Evolutionary conservation across 2,888 invertebrate species (phyloP).

Genomic region (Notodonta dromedarius): DNA sequence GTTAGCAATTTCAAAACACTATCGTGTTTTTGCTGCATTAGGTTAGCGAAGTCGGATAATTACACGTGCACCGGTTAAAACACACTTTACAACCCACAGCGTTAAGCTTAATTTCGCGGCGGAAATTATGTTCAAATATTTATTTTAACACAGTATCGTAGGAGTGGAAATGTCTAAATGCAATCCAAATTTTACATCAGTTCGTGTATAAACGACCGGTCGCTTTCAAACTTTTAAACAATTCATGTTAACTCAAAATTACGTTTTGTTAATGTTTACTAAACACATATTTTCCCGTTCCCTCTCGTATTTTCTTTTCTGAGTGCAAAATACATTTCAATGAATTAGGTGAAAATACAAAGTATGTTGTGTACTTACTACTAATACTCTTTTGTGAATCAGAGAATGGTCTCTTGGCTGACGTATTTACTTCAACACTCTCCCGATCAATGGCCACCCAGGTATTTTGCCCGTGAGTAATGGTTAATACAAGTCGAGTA

Average conservation of each 20-base stretch:
- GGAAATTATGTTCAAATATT: slow-evolving; percentile 23
- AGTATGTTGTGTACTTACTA: slow-evolving; percentile 16
- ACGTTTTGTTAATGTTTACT: slow-evolving; percentile 28
- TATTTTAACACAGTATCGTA: slow-evolving; percentile 2
- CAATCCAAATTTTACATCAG: not conserved
- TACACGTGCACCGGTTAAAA: slow-evolving; percentile 31
- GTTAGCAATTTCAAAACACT: slow-evolving; percentile 39
- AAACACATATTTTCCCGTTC: slow-evolving; percentile 20
- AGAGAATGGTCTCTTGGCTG: slow-evolving; percentile 21
- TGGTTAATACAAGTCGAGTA: slow-evolving; percentile 30
- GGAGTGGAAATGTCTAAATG: not conserved
- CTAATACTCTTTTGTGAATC: slow-evolving; percentile 28
- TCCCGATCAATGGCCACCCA: slow-evolving; percentile 11
- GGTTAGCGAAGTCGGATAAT: slow-evolving; percentile 31
- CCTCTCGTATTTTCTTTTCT: slow-evolving; percentile 16
- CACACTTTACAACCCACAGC: slow-evolving; percentile 19
- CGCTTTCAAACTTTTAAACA: slow-evolving; percentile 1
- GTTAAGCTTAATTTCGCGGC: slow-evolving; percentile 21
- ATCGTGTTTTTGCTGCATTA: slow-evolving; percentile 23
- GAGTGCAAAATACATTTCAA: slow-evolving; percentile 17
- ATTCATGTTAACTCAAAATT: not conserved
- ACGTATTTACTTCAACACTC: slow-evolving; percentile 19
- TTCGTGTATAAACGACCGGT: not conserved
- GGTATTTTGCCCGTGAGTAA: slow-evolving; percentile 25
- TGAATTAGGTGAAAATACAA: slow-evolving; percentile 21